phyloP scores from a whole-genome alignment of 2,113 vertebrate genomes.

The Cephalopterus ornatus region DNA sequence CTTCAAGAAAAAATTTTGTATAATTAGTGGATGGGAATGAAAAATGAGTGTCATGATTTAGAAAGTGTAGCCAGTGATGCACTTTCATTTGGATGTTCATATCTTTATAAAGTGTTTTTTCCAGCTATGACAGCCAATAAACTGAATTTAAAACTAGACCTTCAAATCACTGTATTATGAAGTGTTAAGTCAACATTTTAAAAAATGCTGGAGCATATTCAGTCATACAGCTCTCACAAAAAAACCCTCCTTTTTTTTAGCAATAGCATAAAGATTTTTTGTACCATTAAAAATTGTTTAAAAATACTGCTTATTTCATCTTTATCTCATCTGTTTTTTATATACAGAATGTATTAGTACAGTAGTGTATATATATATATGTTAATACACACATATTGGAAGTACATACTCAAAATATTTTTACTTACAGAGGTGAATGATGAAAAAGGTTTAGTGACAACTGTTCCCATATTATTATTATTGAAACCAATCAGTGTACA shows the following conservation, averaged over 20 bases:
- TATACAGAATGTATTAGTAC: neutral
- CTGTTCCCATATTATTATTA: neutral
- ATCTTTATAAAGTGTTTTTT: neutral
- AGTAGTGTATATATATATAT: neutral
- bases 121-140: neutral
- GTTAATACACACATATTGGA: neutral
- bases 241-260: neutral
- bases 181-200: neutral
- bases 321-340: neutral
- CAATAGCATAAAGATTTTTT: accelerated
- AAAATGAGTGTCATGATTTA: neutral
- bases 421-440: neutral
- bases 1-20: neutral
- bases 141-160: neutral
- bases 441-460: neutral
- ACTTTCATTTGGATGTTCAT: neutral
- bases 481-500: neutral
- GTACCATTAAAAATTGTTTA: neutral
- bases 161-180: neutral
- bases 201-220: neutral
- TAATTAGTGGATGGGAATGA: neutral
- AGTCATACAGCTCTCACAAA: neutral
- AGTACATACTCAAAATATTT: neutral
- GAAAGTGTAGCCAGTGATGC: neutral
- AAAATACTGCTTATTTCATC: neutral